Conservation (phyloP, 2,888 invertebrate species). For the Leucania comma region DNA sequence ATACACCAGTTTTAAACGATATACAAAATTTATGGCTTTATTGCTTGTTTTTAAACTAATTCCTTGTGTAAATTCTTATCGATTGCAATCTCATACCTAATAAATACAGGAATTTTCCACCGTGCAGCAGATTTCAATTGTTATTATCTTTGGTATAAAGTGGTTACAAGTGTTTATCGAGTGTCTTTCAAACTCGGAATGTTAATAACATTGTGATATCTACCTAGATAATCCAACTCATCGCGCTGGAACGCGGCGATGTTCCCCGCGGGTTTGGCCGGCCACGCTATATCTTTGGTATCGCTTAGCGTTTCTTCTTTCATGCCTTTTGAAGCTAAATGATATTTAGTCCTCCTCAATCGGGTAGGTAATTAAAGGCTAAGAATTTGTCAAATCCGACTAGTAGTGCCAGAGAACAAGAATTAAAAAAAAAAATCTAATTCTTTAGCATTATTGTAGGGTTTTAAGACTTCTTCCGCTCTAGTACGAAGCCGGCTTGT, state of each 20-base stretch:
- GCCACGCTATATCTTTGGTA: neutral
- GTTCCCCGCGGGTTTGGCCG: neutral
- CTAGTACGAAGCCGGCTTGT: too few species aligned
- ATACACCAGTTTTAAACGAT: neutral
- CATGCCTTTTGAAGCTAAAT: too few species aligned
- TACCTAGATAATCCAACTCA: constrained; percentile 40
- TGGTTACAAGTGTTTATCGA: constrained; percentile 53
- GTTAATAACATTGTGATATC: constrained; percentile 46
- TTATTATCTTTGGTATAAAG: constrained; percentile 47
- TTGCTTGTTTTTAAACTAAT: constrained; percentile 22
- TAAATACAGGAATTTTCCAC: constrained; percentile 56
- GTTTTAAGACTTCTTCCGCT: too few species aligned
- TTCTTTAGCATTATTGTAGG: too few species aligned
- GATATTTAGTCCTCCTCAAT: too few species aligned
- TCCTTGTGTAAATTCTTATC: constrained; percentile 23
- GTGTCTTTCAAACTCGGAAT: constrained; percentile 47
- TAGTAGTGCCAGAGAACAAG: too few species aligned
- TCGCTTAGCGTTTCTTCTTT: neutral
- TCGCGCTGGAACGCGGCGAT: constrained; percentile 28
- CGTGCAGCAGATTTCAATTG: constrained; percentile 52
- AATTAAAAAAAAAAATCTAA: too few species aligned
- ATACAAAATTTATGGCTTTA: constrained; percentile 18
- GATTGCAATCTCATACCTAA: constrained; percentile 26
- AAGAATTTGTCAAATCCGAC: too few species aligned
- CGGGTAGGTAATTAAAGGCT: too few species aligned